Evolutionary conservation across 2,113 vertebrate genomes (phyloP).

Genomic region (Ophiodon elongatus): DNA sequence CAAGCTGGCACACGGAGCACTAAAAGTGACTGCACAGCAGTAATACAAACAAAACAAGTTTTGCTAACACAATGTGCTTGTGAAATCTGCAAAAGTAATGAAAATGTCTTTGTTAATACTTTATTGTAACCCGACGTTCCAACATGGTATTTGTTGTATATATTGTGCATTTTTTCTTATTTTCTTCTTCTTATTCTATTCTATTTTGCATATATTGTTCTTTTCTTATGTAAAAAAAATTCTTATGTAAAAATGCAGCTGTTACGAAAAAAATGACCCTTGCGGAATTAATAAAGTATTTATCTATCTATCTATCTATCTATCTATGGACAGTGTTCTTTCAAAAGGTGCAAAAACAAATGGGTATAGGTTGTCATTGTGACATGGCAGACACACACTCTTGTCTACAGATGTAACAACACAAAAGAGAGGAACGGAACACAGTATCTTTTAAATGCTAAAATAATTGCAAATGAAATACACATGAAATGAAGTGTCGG

Average conservation of each 20-base stretch:
- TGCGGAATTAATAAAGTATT: too few species aligned
- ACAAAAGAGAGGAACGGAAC: neutral
- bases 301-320: too few species aligned
- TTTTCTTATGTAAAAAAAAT: too few species aligned
- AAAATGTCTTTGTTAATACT: slow-evolving; percentile 3
- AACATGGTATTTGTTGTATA: too few species aligned
- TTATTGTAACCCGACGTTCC: slow-evolving; percentile 16
- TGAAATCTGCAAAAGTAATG: neutral
- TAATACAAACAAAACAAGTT: too few species aligned
- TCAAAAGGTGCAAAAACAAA: slow-evolving; percentile 12
- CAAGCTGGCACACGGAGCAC: neutral
- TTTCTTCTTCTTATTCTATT: too few species aligned
- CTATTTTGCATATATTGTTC: too few species aligned
- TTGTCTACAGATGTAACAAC: slow-evolving; percentile 10
- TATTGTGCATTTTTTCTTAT: too few species aligned
- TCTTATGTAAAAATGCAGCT: too few species aligned
- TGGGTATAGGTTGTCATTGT: slow-evolving; percentile 41
- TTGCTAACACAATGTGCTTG: neutral
- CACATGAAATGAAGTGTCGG: too few species aligned
- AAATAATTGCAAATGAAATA: neutral
- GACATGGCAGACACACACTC: slow-evolving; percentile 24
- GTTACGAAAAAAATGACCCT: too few species aligned
- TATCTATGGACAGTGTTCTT: too few species aligned
- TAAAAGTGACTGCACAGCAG: neutral
- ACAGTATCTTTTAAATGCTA: neutral